Evolutionary conservation across 2,888 invertebrate genomes (phyloP), one percentile per base, ranked within the genome.

Genomic region (Caenorhabditis doughertyi): DNA sequence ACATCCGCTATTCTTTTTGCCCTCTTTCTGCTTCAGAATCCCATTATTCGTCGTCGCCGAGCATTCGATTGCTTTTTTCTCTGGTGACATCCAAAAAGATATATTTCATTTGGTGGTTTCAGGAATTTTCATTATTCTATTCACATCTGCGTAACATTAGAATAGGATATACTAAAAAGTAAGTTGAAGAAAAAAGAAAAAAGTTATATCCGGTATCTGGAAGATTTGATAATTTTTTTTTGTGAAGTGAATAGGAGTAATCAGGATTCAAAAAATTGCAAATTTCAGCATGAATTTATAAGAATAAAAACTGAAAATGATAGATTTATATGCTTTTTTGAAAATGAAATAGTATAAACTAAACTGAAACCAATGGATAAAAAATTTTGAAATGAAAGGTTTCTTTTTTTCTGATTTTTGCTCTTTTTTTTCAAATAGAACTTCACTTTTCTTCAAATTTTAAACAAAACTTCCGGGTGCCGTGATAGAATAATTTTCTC

Each of bases 61-160:
- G 60, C 44, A 73, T 67, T 74, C 67, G 29, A 56, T 67, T 58
- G 56, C 60, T 73, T 56, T 58, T 56, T n/a, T n/a, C n/a, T 67
- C 49, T 47, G 65, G 13, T 51, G 65, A 49, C 58, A 55, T 62
- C 42, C 25, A 44, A 21, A 13, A 27, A 42, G 44, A 39, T 39
- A 62, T 62, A 44, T 58, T 58, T 58, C 62, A 27, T 44, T 27
- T 49, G 32, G 29, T 64, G 35, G 4, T 64, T 64, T 21, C 44
- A 64, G 64, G 18, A 16, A 18, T 64, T 32, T 62, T 44, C 58
- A 53, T 39, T 58, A 9, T 39, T 58, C 21, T 13, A 21, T 4
- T 3, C 39, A 39, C 3, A 58, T 9, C 53, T 53, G 13, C 4
- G 32, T 7, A 9, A 32, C 5, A 8, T 27, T 53, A 0, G 13